Conservation (phyloP, 2,797 vertebrate species). For the Pseudomugil gertrudae region DNA sequence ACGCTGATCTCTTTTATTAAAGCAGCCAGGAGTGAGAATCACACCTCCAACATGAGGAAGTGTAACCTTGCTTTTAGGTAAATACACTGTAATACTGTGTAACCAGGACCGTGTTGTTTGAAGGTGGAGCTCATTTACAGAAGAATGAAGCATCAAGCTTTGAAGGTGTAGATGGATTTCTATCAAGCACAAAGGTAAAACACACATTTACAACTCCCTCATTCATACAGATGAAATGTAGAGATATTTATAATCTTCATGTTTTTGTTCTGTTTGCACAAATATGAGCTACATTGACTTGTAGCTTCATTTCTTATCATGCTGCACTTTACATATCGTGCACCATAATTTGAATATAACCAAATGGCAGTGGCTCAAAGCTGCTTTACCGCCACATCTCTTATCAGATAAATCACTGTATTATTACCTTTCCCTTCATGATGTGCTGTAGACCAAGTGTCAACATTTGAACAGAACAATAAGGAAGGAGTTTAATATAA, state of each 20-base stretch:
- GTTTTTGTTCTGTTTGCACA: background rate
- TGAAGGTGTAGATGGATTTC: conserved; percentile 35
- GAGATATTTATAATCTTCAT: background rate
- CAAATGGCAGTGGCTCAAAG: conserved; percentile 38
- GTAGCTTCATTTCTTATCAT: background rate
- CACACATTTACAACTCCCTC: no score
- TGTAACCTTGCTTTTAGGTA: conserved; percentile 12
- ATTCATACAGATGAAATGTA: conserved; percentile 3
- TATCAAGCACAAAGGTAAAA: conserved; percentile 41
- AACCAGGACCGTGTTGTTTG: conserved; percentile 13
- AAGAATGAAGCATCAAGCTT: conserved; percentile 34
- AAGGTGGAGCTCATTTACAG: conserved; percentile 62
- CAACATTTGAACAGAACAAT: background rate
- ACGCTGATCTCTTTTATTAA: background rate
- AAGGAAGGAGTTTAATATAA: background rate
- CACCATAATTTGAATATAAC: conserved; percentile 52
- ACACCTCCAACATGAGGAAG: background rate
- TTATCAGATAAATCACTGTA: conserved; percentile 2
- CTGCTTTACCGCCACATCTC: conserved; percentile 4
- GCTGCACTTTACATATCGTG: conserved; percentile 11
- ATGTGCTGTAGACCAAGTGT: background rate
- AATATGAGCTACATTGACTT: background rate
- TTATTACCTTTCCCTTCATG: background rate
- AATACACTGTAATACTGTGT: conserved; percentile 24
- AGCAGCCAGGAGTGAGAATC: background rate